Base-by-base conservation (phyloP, 2,888 invertebrate genomes). In the Cybosia mesomella region DNA sequence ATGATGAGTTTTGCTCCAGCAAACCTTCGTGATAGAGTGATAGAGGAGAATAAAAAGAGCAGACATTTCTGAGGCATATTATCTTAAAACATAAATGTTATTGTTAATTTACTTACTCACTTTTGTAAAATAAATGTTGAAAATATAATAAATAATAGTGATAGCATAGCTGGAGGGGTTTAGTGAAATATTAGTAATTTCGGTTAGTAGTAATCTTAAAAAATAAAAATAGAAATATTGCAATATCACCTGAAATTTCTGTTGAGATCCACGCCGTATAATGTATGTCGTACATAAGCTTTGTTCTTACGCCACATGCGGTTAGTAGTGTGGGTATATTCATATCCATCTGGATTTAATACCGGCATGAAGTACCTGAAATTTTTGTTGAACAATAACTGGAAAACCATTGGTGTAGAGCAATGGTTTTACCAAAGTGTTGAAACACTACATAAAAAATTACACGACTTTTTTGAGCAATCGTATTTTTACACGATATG, bases 281-380 rank as follows among this genome's bases (percentile, higher is more conserved):
- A 57, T 84, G 75, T 0, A 85, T 87, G 0, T 95, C 94, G 68
- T 95, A 92, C 81, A 15, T 79, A 82, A 0, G 91, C 91, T 49
- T 97, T 94, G 84, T 97, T 98, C 83, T 98, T 98, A 39, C 98
- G 95, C 98, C 98, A 98, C 85, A 98, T 91, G 49, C 98, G 95
- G 84, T 98, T 97, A 4, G 92, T 95, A 0, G 96, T 96, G 87
- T 98, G 98, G 0, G 98, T 96, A 87, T 97, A 97, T 85, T 97
- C 98, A 87, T 98, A 98, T 13, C 98, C 98, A 86, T 98, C 98
- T 2, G 98, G 98, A 91, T 98, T 98, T 58, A 96, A 95, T 21
- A 98, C 96, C 0, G 97, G 97, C 54, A 97, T 92, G 70, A 98
- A 95, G 85, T 97, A 97, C 95, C 95, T 95, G 68, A 21, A 75